A percentile compares a stretch with the other conserved stretches of the same genome.
Conservation (phyloP, 1,140 invertebrate species). For the Pachypsylla venusta region DNA sequence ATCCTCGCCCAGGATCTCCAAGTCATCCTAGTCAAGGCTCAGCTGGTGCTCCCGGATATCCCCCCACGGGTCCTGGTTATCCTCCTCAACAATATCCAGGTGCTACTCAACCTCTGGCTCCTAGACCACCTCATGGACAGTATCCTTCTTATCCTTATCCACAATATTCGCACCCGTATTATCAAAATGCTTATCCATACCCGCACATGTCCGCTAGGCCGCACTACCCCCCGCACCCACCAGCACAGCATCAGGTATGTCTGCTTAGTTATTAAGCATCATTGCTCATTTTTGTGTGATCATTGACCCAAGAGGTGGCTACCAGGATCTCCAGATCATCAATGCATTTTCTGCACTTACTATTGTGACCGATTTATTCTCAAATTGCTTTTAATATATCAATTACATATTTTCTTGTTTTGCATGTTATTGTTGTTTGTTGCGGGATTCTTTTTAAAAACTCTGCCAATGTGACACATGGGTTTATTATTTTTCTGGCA, state of each 20-base stretch:
- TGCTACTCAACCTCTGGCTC: slow-evolving; percentile 29
- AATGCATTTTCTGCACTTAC: no score
- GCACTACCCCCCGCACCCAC: not conserved
- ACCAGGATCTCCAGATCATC: no score
- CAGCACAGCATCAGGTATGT: not conserved
- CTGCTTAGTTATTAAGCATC: no score
- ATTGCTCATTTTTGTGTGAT: no score
- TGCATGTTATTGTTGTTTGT: no score
- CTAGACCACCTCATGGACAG: slow-evolving; percentile 42
- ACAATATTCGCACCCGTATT: slow-evolving; percentile 37
- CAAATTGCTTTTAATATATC: no score
- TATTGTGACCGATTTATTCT: no score
- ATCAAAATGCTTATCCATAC: slow-evolving; percentile 35
- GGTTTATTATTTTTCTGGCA: no score
- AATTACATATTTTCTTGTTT: no score
- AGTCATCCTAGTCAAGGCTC: slow-evolving; percentile 17
- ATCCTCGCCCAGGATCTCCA: slow-evolving; percentile 20
- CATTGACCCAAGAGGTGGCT: no score
- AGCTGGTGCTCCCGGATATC: slow-evolving; percentile 21
- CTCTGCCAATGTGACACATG: no score
- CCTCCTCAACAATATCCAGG: slow-evolving; percentile 29
- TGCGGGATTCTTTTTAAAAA: no score
- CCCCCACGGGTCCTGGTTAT: slow-evolving; percentile 23
- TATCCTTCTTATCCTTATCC: slow-evolving; percentile 44
- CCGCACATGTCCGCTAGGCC: not conserved